Percentiles rank a stretch among this genome's conserved stretches.
phyloP scores from a whole-genome alignment of 2,113 vertebrate genomes.

The Oreochromis tanganicae region DNA sequence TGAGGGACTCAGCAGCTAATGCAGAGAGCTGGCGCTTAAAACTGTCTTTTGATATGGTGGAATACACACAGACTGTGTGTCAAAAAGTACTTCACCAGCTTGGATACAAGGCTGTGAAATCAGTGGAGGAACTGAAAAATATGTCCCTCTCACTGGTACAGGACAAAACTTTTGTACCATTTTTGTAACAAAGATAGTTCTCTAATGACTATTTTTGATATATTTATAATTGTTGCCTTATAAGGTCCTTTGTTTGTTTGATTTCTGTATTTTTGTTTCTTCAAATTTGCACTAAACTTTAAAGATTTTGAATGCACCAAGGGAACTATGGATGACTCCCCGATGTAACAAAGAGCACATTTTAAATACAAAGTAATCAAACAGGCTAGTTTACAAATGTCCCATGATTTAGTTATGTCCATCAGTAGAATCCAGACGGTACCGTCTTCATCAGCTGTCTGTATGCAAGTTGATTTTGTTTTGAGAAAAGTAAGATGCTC shows the following conservation, averaged over 20 bases:
- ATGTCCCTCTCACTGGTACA: constrained; percentile 88
- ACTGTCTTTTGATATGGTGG: constrained; percentile 91
- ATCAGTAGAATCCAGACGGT: constrained; percentile 15
- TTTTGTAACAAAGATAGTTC: constrained; percentile 81
- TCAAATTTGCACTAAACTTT: constrained; percentile 86
- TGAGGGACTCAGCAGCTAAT: constrained; percentile 89
- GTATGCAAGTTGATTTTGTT: constrained; percentile 49
- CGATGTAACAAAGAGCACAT: constrained; percentile 58
- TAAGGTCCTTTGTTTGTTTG: constrained; percentile 37
- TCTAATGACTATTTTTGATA: constrained; percentile 77
- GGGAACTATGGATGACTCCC: constrained; percentile 29
- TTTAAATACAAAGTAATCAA: constrained; percentile 34
- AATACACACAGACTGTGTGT: constrained; percentile 89
- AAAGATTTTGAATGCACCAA: constrained; percentile 55
- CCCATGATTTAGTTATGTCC: constrained; percentile 1
- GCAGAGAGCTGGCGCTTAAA: constrained; percentile 95
- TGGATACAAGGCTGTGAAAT: constrained; percentile 84
- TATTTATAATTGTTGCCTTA: constrained; percentile 92
- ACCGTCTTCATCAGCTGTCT: constrained; percentile 19
- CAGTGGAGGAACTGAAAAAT: constrained; percentile 88
- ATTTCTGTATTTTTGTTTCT: constrained; percentile 38
- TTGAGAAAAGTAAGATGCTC: constrained; percentile 38
- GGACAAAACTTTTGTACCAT: constrained; percentile 88
- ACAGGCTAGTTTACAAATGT: constrained; percentile 43
- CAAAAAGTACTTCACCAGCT: constrained; percentile 85